phyloP scores from a whole-genome alignment of 2,113 vertebrate species.

The Sinosuthora webbiana region DNA sequence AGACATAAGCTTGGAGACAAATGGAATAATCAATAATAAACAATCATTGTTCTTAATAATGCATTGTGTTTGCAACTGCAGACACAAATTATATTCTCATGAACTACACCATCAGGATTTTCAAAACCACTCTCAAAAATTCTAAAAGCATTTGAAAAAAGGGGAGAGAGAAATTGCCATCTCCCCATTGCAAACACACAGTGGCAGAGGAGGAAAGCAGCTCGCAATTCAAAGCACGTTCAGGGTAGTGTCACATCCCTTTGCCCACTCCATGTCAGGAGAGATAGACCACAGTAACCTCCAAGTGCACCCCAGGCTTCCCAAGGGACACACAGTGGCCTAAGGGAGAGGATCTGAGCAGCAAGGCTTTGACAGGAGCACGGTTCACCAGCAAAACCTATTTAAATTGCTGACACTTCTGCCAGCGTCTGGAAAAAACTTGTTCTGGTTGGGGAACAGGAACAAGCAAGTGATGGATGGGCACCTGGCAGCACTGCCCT shows the following conservation, averaged over 20 bases:
- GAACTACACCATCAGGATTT: not conserved
- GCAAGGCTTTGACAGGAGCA: not conserved
- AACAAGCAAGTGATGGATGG: not conserved
- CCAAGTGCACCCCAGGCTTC: not conserved
- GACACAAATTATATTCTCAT: not conserved
- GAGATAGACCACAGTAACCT: not conserved
- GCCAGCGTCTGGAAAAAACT: not conserved
- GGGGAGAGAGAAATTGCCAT: not conserved
- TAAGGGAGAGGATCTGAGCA: not conserved
- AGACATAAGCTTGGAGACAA: not conserved
- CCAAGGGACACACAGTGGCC: not conserved
- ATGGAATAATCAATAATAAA: not conserved
- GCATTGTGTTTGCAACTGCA: not conserved
- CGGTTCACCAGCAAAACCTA: not conserved
- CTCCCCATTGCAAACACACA: not conserved
- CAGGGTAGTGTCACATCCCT: not conserved
- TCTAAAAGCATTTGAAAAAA: not conserved
- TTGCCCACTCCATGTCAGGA: not conserved
- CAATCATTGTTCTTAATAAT: not conserved
- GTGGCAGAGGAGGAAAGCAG: not conserved
- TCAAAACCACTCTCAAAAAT: not conserved
- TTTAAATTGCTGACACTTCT: not conserved
- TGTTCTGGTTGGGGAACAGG: not conserved
- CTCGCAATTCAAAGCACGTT: rapidly evolving
- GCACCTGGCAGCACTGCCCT: not conserved